Percentiles rank a stretch among this genome's conserved stretches.
These are phyloP conservation scores for Hipposideros armiger DNA, from an alignment of 2,113 vertebrate genomes.

Conservation along the genomic window DNA sequence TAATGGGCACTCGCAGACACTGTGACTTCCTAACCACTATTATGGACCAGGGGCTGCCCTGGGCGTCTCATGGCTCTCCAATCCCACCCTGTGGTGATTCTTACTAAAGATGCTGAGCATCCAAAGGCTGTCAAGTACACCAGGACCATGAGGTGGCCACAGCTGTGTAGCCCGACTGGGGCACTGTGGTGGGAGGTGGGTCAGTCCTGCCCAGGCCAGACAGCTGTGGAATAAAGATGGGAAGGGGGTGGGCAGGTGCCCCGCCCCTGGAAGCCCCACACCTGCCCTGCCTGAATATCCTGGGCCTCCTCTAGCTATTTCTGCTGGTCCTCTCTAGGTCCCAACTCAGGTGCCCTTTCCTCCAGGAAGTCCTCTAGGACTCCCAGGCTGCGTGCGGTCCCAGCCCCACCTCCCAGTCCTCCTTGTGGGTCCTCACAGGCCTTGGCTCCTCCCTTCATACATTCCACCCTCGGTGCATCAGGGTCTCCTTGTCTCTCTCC, in stretches of 20 bases:
- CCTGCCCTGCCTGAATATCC: neutral
- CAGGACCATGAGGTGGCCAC: neutral
- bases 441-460: neutral
- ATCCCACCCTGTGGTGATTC: neutral
- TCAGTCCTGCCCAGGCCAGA: conserved; percentile 53
- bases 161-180: neutral
- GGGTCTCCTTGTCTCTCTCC: neutral
- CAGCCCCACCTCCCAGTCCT: neutral
- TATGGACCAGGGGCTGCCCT: neutral
- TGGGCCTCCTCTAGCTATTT: neutral
- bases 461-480: accelerated
- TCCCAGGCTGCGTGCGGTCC: neutral
- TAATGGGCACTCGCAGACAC: accelerated
- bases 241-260: neutral
- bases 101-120: neutral
- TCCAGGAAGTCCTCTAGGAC: conserved; percentile 40
- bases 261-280: neutral
- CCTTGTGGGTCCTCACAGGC: neutral
- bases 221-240: conserved; percentile 40
- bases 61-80: neutral
- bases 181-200: neutral
- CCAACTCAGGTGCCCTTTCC: neutral
- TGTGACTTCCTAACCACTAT: neutral
- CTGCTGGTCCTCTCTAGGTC: neutral
- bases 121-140: neutral